phyloP scores from a whole-genome alignment of 2,113 vertebrate species.

The Thomomys bottae region DNA sequence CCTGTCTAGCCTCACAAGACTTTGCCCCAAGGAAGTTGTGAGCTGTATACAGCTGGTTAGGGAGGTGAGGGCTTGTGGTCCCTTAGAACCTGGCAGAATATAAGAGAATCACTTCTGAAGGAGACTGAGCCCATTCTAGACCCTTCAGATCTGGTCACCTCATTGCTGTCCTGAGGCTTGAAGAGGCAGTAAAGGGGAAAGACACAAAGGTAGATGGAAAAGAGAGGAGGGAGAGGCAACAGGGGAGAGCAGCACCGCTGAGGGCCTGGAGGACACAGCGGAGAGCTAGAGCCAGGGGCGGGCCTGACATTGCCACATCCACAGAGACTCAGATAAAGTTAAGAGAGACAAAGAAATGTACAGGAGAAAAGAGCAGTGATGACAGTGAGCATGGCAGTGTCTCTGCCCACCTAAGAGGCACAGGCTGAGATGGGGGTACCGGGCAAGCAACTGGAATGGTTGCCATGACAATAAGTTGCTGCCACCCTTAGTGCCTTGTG shows the following conservation, averaged over 20 bases:
- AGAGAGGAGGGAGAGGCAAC: not conserved
- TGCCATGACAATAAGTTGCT: not conserved
- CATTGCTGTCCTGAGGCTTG: not conserved
- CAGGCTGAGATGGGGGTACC: not conserved
- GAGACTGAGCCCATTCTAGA: not conserved
- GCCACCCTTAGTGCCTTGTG: not conserved
- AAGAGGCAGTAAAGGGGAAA: not conserved
- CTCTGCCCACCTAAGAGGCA: not conserved
- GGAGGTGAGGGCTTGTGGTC: not conserved
- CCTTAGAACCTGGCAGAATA: not conserved
- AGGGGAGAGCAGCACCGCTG: not conserved
- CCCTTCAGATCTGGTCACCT: not conserved
- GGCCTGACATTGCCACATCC: too few species aligned
- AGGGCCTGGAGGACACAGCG: not conserved
- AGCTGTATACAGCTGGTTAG: not conserved
- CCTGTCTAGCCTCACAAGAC: not conserved
- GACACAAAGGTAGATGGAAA: not conserved
- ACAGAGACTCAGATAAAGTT: not conserved
- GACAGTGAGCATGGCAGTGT: fast-evolving
- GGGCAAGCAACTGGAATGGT: not conserved
- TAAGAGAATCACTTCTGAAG: not conserved
- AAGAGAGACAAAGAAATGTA: slow-evolving; percentile 9
- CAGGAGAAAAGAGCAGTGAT: not conserved
- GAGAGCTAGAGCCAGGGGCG: not conserved
- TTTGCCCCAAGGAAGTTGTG: not conserved